These are phyloP conservation scores for Amblyraja radiata DNA, from an alignment of 2,797 vertebrate genomes.

Conservation along the genomic window DNA sequence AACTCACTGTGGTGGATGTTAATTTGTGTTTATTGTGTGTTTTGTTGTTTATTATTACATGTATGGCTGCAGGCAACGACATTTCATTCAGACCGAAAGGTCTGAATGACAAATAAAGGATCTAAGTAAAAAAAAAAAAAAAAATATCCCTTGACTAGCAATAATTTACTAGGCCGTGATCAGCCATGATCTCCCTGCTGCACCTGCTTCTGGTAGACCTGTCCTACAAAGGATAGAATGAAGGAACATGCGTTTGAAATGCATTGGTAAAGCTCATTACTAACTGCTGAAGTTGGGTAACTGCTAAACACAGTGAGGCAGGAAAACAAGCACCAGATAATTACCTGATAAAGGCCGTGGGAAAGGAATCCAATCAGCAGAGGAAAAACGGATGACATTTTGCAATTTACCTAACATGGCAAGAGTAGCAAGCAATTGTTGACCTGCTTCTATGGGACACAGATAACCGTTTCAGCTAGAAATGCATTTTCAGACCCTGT, in stretches of 20 bases:
- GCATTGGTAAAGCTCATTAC: neutral
- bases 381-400: neutral
- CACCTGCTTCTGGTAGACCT: neutral
- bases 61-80: too few relatives aligned
- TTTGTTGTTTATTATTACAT: too few relatives aligned
- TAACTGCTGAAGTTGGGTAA: neutral
- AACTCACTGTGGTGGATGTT: too few relatives aligned
- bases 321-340: neutral
- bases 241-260: neutral
- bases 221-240: neutral
- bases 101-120: too few relatives aligned
- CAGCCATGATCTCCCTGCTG: too few relatives aligned
- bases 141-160: too few relatives aligned
- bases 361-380: neutral
- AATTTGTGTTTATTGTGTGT: too few relatives aligned
- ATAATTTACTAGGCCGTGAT: too few relatives aligned
- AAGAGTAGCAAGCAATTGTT: neutral
- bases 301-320: neutral
- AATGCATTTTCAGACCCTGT: neutral
- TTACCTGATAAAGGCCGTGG: neutral
- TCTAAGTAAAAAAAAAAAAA: too few relatives aligned
- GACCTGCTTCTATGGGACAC: neutral
- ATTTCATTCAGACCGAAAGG: too few relatives aligned
- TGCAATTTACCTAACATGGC: neutral
- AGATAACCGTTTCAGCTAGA: neutral